These are phyloP conservation scores for Drosophila ambigua DNA, from an alignment of 1,140 invertebrate genomes.

Conservation along the genomic window DNA sequence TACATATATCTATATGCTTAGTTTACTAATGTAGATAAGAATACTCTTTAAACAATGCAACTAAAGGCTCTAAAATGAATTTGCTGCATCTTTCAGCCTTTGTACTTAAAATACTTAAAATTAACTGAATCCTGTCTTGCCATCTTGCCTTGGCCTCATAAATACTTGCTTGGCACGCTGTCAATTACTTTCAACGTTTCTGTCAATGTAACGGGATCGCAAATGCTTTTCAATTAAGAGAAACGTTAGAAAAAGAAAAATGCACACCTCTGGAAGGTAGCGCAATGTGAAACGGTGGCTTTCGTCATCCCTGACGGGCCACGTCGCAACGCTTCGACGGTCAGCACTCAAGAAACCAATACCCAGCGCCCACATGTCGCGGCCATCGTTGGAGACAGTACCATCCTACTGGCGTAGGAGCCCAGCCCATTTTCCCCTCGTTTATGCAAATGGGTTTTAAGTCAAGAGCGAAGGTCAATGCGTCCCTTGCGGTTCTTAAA, in stretches of 20 bases:
- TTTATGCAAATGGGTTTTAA: conserved; percentile 77
- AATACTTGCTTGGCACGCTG: conserved; percentile 54
- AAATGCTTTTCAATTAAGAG: conserved; percentile 72
- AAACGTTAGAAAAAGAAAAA: conserved; percentile 45
- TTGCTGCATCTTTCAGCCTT: no score
- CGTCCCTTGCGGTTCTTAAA: conserved; percentile 62
- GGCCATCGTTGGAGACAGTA: conserved; percentile 15
- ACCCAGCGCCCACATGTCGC: conserved; percentile 33
- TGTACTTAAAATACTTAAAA: no score
- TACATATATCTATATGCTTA: conserved; percentile 13
- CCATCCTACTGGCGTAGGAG: background rate
- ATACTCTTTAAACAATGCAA: no score
- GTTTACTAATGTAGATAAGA: conserved; percentile 33
- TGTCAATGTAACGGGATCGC: conserved; percentile 51
- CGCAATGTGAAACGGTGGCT: background rate
- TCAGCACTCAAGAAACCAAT: conserved; percentile 9
- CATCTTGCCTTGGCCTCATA: background rate
- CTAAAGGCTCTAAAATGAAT: no score
- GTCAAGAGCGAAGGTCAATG: conserved; percentile 76
- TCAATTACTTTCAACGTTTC: conserved; percentile 61
- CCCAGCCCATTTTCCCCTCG: conserved; percentile 16
- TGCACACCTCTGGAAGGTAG: conserved; percentile 8
- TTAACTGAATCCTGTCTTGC: no score
- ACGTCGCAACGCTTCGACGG: conserved; percentile 5
- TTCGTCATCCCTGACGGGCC: background rate